Percentiles rank a stretch among this genome's conserved stretches.
Conservation (phyloP, 1,140 invertebrate species). For the Pararge aegeria region DNA sequence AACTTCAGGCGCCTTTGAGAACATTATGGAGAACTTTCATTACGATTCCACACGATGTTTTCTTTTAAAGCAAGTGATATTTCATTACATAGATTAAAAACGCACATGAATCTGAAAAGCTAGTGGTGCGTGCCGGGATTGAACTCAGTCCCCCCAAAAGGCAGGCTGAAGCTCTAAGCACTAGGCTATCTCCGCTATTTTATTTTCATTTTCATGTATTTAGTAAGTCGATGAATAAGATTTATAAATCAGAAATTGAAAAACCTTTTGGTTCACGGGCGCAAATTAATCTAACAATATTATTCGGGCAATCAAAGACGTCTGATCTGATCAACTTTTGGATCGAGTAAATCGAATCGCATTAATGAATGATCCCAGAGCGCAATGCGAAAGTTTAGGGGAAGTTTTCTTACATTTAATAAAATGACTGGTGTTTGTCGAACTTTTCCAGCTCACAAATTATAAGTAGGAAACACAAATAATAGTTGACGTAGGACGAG, state of each 20-base stretch:
- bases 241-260: slow-evolving; percentile 34
- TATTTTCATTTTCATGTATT: too few species aligned
- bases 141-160: too few species aligned
- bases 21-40: too few species aligned
- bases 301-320: slow-evolving; percentile 38
- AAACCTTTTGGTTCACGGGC: slow-evolving; percentile 31
- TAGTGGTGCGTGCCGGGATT: too few species aligned
- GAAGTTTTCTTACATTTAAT: slow-evolving; percentile 73
- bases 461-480: slow-evolving; percentile 77
- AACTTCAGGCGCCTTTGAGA: too few species aligned
- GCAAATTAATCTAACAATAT: slow-evolving; percentile 33
- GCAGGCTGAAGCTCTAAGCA: too few species aligned
- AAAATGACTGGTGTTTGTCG: slow-evolving; percentile 68
- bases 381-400: slow-evolving; percentile 55
- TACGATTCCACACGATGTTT: too few species aligned
- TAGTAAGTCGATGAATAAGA: too few species aligned
- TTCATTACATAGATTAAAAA: too few species aligned
- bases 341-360: slow-evolving; percentile 55
- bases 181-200: too few species aligned
- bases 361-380: slow-evolving; percentile 63
- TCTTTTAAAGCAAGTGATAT: too few species aligned
- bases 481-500: slow-evolving; percentile 66
- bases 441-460: slow-evolving; percentile 71
- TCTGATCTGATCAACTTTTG: slow-evolving; percentile 50
- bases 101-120: too few species aligned